Percentiles rank a stretch among this genome's conserved stretches.
phyloP scores from a whole-genome alignment of 2,888 invertebrate species.

The Calameuta pallipes region DNA sequence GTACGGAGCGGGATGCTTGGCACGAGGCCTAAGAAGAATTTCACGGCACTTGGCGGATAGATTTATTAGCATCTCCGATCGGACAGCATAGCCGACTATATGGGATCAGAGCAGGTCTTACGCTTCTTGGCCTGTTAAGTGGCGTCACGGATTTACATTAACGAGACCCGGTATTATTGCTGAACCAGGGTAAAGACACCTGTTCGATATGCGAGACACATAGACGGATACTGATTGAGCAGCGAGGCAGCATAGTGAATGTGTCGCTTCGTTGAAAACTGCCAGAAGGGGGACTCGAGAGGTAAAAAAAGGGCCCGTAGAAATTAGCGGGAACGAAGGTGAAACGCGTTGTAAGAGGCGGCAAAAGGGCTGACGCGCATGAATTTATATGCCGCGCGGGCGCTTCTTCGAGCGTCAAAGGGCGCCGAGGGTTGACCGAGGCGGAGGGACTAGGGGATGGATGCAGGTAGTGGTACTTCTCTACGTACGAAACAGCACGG shows the following conservation, averaged over 20 bases:
- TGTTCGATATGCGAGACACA: not conserved
- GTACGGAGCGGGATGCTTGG: not conserved
- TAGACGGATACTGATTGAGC: not conserved
- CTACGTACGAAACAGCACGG: not conserved
- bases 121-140: not conserved
- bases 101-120: not conserved
- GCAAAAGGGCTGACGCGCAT: not conserved
- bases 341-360: not conserved
- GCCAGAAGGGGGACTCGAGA: no score
- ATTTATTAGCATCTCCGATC: constrained; percentile 44
- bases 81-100: constrained; percentile 20
- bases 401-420: not conserved
- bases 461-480: not conserved
- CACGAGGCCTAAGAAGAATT: constrained; percentile 37
- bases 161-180: not conserved
- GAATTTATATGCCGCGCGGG: not conserved
- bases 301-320: no score
- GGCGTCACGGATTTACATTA: constrained; percentile 1
- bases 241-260: not conserved
- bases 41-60: constrained; percentile 42
- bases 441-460: not conserved
- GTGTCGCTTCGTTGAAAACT: not conserved
- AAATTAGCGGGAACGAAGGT: not conserved
- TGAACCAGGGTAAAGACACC: not conserved
- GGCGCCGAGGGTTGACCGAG: not conserved